phyloP scores from a whole-genome alignment of 2,888 invertebrate species.

The Steinernema hermaphroditum region DNA sequence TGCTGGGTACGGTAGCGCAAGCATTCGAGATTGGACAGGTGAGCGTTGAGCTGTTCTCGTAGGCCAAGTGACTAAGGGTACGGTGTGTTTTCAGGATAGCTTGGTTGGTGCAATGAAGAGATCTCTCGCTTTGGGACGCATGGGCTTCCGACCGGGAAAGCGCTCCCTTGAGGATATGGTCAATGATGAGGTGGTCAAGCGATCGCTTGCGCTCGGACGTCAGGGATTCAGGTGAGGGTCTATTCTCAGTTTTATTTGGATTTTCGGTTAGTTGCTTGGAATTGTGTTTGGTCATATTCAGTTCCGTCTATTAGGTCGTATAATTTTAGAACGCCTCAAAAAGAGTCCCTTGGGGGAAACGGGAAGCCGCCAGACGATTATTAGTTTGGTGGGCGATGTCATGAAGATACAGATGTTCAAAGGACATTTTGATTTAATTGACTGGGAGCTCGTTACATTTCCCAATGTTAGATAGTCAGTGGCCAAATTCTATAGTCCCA shows the following conservation, averaged over 20 bases:
- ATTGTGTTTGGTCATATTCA: too few species aligned
- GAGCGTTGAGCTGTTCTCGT: neutral
- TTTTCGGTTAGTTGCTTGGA: too few species aligned
- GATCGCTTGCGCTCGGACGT: conserved; percentile 38
- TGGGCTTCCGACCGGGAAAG: conserved; percentile 46
- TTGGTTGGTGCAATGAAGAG: conserved; percentile 29
- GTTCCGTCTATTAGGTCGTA: too few species aligned
- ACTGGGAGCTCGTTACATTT: too few species aligned
- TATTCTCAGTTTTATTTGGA: neutral
- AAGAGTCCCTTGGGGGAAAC: too few species aligned
- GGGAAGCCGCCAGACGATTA: too few species aligned
- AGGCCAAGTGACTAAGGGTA: neutral
- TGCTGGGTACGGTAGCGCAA: conserved; percentile 33
- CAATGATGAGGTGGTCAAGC: conserved; percentile 27
- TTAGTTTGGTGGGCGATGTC: too few species aligned
- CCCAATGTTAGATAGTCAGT: too few species aligned
- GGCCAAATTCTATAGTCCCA: too few species aligned
- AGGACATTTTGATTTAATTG: too few species aligned
- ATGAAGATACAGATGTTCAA: too few species aligned
- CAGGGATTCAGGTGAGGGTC: conserved; percentile 31
- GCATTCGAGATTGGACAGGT: conserved; percentile 29
- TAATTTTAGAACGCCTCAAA: too few species aligned
- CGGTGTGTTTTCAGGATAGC: neutral
- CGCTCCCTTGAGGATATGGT: conserved; percentile 39
- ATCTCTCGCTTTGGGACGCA: conserved; percentile 35